Base-by-base conservation (phyloP, 2,113 vertebrate genomes). In the Ahaetulla prasina region DNA sequence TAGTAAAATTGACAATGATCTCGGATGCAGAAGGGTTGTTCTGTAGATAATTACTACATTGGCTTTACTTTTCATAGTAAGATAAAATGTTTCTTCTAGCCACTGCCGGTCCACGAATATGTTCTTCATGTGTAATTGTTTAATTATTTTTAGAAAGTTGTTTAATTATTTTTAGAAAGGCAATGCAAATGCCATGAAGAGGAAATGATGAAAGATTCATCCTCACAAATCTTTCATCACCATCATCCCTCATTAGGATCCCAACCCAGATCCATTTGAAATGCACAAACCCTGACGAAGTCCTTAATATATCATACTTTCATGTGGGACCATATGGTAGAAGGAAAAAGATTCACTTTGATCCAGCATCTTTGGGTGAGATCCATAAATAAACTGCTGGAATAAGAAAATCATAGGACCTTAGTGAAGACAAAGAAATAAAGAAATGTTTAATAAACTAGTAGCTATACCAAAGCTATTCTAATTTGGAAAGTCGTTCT, bases 261-360 rank as follows among this genome's bases (percentile, higher is more conserved):
- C 84, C 91, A 74, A 94, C 88, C 87, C 88, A 94, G 0, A 8
- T 91, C 94, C 94, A 95, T 11, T 23, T 68, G 49, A 94, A 94
- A 55, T 94, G 52, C 10, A 93, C 22, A 16, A 94, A 25, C 20
- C 93, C 1, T 54, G 30, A 14, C 87, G 4, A 1, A 95, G 52
- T 0, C 87, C 92, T 18, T 23, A 10, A 0, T n/a, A 25, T 20
- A 57, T 89, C 12, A 7, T 4, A 63, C 27, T 85, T 35, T 94
- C 89, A 68, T 30, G 43, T 22, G 89, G 45, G 12, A 89, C 16
- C 86, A 86, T 54, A 14, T 87, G 90, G 14, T 93, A 94, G 49
- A 95, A 85, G 1, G 86, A 92, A 53, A 93, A 50, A 27, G 84
- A 91, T 11, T 74, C 89, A 3, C 2, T 27, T 60, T 94, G 84